Evolutionary conservation across 1,140 invertebrate species (phyloP).

Genomic region (Nebria ingens): DNA sequence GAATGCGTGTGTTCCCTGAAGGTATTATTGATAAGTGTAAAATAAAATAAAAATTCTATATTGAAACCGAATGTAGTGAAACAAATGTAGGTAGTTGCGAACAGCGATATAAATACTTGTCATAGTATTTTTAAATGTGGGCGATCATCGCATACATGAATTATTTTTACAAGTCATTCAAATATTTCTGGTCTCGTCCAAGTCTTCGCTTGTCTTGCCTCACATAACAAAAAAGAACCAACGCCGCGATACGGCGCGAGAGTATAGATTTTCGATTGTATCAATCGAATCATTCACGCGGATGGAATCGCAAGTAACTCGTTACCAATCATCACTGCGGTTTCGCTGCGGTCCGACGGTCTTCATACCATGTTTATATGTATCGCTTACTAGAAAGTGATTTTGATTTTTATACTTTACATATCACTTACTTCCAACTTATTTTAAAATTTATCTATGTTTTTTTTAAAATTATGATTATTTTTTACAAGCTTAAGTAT

Average conservation of each 20-base stretch:
- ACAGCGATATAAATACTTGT: too few species aligned
- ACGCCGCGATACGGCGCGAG: not conserved
- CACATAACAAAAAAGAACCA: not conserved
- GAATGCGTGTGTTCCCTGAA: too few species aligned
- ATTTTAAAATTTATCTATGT: too few species aligned
- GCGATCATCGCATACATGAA: not conserved
- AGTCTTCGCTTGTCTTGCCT: not conserved
- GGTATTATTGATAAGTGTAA: too few species aligned
- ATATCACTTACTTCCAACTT: too few species aligned
- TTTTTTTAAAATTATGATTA: too few species aligned
- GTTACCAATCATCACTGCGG: slow-evolving; percentile 3
- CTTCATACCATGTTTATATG: not conserved
- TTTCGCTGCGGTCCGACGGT: not conserved
- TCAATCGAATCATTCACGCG: slow-evolving; percentile 4
- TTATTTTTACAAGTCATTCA: slow-evolving; percentile 6
- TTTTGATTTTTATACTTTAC: too few species aligned
- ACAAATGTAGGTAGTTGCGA: not conserved
- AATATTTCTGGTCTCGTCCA: not conserved
- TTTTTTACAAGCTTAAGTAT: too few species aligned
- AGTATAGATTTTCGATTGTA: not conserved
- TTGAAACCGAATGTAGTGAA: too few species aligned
- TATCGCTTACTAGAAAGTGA: too few species aligned
- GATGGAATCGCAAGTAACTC: not conserved
- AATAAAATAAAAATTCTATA: too few species aligned
- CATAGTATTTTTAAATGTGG: too few species aligned